These are phyloP conservation scores for Gymnosoma rotundatum DNA, from an alignment of 2,888 invertebrate species.

Conservation along the genomic window DNA sequence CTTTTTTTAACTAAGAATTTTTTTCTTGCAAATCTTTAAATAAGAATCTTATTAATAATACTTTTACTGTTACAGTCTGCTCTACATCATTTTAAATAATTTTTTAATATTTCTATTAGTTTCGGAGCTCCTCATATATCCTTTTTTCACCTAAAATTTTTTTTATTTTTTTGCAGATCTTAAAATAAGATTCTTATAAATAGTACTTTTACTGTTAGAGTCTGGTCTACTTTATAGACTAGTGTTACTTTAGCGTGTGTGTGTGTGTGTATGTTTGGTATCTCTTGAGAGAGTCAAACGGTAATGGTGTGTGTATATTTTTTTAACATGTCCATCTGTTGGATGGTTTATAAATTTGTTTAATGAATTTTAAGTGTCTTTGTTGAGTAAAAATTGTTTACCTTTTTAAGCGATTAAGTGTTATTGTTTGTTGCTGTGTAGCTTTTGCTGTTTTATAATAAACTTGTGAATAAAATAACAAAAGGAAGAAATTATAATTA, in stretches of 20 bases:
- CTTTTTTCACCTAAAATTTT: background rate
- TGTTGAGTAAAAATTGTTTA: conserved; percentile 70
- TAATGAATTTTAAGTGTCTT: conserved; percentile 69
- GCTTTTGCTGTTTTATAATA: conserved; percentile 30
- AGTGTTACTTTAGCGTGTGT: background rate
- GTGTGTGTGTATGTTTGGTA: background rate
- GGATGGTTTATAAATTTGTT: conserved; percentile 60
- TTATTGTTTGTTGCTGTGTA: conserved; percentile 53
- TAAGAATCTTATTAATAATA: no score
- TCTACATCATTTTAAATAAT: background rate
- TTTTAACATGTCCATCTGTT: conserved; percentile 17
- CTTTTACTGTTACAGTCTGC: no score
- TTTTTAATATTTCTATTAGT: no score
- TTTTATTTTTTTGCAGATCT: no score
- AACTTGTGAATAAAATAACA: conserved; percentile 53
- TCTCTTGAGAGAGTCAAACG: background rate
- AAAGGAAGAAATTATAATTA: conserved; percentile 42
- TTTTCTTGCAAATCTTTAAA: no score
- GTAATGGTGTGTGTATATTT: conserved; percentile 15
- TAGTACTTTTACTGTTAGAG: background rate
- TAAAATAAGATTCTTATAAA: background rate
- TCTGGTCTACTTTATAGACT: background rate
- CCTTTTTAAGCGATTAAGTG: conserved; percentile 71
- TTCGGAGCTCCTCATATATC: background rate
- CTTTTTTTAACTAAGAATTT: background rate